phyloP scores from a whole-genome alignment of 2,888 invertebrate genomes.

The Dasypolia templi region DNA sequence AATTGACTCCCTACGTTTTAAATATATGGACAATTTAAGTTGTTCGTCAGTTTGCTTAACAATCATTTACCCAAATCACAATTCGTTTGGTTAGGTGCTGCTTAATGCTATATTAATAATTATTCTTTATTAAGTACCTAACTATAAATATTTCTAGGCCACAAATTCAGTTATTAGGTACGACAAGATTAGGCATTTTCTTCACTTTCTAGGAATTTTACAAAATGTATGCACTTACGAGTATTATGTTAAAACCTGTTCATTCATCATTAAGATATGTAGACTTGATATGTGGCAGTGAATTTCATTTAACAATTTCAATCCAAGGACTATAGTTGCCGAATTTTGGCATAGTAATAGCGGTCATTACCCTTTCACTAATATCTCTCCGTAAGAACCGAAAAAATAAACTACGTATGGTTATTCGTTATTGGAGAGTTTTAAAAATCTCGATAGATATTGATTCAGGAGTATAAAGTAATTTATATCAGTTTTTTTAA shows the following conservation, averaged over 20 bases:
- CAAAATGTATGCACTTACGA: too few species aligned
- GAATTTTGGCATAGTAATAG: not conserved
- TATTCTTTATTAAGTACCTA: not conserved
- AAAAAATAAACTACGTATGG: not conserved
- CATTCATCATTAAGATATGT: constrained; percentile 10
- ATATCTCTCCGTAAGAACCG: not conserved
- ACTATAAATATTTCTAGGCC: constrained; percentile 31
- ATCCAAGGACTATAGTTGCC: not conserved
- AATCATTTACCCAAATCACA: too few species aligned
- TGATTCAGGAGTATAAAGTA: not conserved
- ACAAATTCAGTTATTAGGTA: constrained; percentile 1
- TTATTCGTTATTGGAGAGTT: not conserved
- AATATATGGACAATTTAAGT: too few species aligned
- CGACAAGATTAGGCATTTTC: constrained; percentile 10
- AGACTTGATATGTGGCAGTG: constrained; percentile 27
- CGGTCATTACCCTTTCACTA: not conserved
- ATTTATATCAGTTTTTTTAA: not conserved
- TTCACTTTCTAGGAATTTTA: not conserved
- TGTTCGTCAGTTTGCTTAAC: too few species aligned
- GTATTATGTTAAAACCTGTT: not conserved
- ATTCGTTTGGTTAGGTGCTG: not conserved
- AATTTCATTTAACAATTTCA: not conserved
- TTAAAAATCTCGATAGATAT: not conserved
- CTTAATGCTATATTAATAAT: not conserved
- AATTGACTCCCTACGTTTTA: too few species aligned